A percentile compares a stretch with the other conserved stretches of the same genome.
Evolutionary conservation across 2,888 invertebrate species (phyloP).

Genomic region (Buathra laborator): DNA sequence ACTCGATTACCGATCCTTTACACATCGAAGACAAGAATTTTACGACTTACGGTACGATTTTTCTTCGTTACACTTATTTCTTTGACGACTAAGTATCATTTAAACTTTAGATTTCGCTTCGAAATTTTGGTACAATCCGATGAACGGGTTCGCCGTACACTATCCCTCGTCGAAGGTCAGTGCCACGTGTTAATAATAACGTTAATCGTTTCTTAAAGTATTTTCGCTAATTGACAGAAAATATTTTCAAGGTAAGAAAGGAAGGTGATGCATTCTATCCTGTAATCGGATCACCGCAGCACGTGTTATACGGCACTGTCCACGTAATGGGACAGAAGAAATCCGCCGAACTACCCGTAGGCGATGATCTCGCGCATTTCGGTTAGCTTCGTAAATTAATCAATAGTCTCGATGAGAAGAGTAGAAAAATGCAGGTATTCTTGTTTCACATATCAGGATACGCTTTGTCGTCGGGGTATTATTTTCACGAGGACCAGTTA

Average conservation of each 20-base stretch:
- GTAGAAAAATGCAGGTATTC: not conserved
- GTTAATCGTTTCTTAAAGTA: not conserved
- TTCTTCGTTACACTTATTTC: constrained; percentile 25
- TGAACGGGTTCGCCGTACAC: constrained; percentile 78
- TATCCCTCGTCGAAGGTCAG: constrained; percentile 67
- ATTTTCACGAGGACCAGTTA: constrained; percentile 71
- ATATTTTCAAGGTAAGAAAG: not conserved
- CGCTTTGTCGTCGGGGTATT: constrained; percentile 77
- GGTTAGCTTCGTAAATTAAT: constrained; percentile 66
- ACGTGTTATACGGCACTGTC: constrained; percentile 71
- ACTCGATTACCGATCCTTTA: constrained; percentile 55
- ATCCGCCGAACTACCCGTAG: constrained; percentile 49
- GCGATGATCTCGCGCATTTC: constrained; percentile 71
- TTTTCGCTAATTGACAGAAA: not conserved
- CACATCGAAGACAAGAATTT: constrained; percentile 64
- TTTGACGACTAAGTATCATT: not conserved
- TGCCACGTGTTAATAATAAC: not conserved
- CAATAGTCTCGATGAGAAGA: not conserved
- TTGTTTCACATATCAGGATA: constrained; percentile 74
- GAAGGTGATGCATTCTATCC: constrained; percentile 35
- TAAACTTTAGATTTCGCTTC: constrained; percentile 72
- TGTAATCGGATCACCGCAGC: constrained; percentile 74
- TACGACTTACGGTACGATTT: constrained; percentile 63
- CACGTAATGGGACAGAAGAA: constrained; percentile 57
- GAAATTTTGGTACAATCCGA: constrained; percentile 74